Base-by-base conservation (phyloP, 1,140 invertebrate species). In the Charaxes varanes region DNA sequence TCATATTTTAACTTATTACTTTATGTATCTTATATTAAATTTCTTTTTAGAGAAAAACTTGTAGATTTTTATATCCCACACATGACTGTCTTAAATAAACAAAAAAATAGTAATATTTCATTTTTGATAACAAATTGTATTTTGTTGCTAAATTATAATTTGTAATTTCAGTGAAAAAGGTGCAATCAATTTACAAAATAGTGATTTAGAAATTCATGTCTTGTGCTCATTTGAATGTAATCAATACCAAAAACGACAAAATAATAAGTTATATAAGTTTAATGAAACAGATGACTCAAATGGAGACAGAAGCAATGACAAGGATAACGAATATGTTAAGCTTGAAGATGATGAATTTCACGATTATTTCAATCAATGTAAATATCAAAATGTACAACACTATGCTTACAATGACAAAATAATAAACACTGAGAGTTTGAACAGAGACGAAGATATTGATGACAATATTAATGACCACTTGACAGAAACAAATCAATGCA, bases 141-240 rank as follows among this genome's bases (percentile, higher is more conserved):
- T 7, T 17, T 18, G 2, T 4, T 23, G 10, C 15, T 15, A 22
- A 21, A 11, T 14, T 32, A 11, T 35, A 16, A 15, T 28, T 41
- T 46, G 21, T 12, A 26, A 35, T 74, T 73, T 35, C 59, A 78
- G 73, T 46, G 69, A 74, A 46, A 69, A 67, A 43, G 64, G 60
- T 0, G 61, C 71, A 8, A 30, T 73, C 7, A 71, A 72, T 32
- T 41, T 78, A 4, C 62, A 77, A 55, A 55, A 41, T 35, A 77
- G 37, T 18, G 51, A 70, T 12, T 37, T 65, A 36, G 62, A 74
- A 41, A 35, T 57, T 3, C 32, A 61, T 15, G 62, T 63, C n/a
- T 4, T 72, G 14, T 77, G 73, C 16, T 23, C 56, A 1, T 67
- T 78, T 8, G 59, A 72, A 6, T 81, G 73, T 26, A 23, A 58